phyloP scores from a whole-genome alignment of 2,888 invertebrate genomes.

The Calephelis perditalis region DNA sequence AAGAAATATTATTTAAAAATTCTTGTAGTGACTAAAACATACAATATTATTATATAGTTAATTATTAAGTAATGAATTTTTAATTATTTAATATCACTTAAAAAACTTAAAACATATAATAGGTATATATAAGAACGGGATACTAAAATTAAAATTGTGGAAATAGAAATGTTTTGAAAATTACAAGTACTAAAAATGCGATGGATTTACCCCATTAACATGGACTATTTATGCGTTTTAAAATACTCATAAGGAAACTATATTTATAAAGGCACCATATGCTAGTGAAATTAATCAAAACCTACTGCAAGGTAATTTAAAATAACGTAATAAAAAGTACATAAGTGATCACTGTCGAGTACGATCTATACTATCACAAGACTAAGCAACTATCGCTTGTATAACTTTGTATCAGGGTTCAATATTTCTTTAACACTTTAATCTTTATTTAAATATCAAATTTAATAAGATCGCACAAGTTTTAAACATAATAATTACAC shows the following conservation, averaged over 20 bases:
- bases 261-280: background rate
- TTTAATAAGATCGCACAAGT: too few species aligned
- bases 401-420: too few species aligned
- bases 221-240: background rate
- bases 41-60: constrained; percentile 4
- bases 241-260: background rate
- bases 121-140: background rate
- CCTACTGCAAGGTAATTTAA: background rate
- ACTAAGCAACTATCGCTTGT: too few species aligned
- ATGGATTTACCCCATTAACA: background rate
- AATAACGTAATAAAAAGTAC: background rate
- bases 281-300: background rate
- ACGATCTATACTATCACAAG: background rate
- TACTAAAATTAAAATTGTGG: background rate
- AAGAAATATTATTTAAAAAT: too few species aligned
- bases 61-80: constrained; percentile 7
- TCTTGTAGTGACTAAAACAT: constrained; percentile 6
- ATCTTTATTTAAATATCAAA: too few species aligned
- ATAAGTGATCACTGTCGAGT: background rate
- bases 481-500: too few species aligned
- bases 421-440: too few species aligned
- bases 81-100: constrained; percentile 9
- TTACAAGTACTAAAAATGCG: background rate
- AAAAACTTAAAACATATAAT: constrained; percentile 6
- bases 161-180: background rate